Evolutionary conservation across 1,140 invertebrate species (phyloP).

Genomic region (Cydia fagiglandana): DNA sequence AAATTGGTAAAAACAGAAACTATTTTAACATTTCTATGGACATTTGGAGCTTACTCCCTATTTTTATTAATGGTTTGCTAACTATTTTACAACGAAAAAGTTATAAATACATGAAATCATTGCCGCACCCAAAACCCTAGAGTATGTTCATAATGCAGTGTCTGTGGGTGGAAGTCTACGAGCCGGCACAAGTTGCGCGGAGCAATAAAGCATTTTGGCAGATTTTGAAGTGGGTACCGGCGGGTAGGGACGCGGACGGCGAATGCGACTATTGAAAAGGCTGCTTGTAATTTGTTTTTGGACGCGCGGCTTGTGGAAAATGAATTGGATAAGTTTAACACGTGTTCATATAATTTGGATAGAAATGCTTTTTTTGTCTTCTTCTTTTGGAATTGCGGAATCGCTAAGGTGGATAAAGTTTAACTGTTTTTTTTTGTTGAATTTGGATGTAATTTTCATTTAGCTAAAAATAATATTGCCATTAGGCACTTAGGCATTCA

Average conservation of each 20-base stretch:
- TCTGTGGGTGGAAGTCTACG: background rate
- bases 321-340: conserved; percentile 17
- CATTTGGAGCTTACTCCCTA: too few relatives aligned
- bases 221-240: conserved; percentile 64
- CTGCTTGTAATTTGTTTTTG: conserved; percentile 6
- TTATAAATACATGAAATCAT: too few relatives aligned
- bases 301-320: background rate
- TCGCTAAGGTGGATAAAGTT: background rate
- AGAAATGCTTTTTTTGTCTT: background rate
- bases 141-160: background rate
- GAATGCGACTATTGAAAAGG: conserved; percentile 6
- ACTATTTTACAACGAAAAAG: too few relatives aligned
- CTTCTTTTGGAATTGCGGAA: background rate
- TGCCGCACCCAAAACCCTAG: too few relatives aligned
- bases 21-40: too few relatives aligned
- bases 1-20: too few relatives aligned
- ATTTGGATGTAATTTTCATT: too few relatives aligned
- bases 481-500: background rate
- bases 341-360: background rate
- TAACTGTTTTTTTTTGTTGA: background rate
- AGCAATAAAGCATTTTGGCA: conserved; percentile 75
- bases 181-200: conserved; percentile 44
- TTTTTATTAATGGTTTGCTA: too few relatives aligned
- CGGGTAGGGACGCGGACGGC: conserved; percentile 38
- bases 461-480: background rate